Evolutionary conservation across 35 echinoderm and acorn worm genomes (phyloP), one percentile per base, ranked within the genome.

Genomic region (Heliocidaris tuberculata): DNA sequence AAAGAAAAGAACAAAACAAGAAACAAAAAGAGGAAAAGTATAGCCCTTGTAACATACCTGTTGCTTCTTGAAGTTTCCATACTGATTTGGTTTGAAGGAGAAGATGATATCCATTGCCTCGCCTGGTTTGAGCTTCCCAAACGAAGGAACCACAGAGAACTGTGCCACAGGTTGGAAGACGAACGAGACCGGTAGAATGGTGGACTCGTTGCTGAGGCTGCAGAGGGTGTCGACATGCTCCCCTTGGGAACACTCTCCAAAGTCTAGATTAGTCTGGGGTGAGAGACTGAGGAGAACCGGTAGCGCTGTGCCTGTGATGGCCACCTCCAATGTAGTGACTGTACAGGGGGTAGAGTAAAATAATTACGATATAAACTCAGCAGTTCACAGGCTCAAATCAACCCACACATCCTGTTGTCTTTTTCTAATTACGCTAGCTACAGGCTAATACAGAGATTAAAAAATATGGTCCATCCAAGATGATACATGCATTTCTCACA

Each of bases 31-130:
- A 60, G 12, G 5, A 19, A 15, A 15, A 9, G 59, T 60, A 60
- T 19, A 60, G 59, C 12, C 24, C 21, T 70, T 17, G 6, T 70
- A 70, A 27, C 65, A 78, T 7, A 95, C 85, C 50, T 99, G 95
- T 30, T 94, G 60, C 86, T 50, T 95, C 42, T 95, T 96, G 94
- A 99, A 99, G 49, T 95, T 87, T 29, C 98, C 98, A 93, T 97
- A 99, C 96, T 99, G 98, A 50, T 97, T 97, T 7, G 98, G 98
- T 95, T 99, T 99, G 78, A 99, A 99, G 11, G 97, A 97, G 86
- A 99, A 94, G 92, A 99, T 96, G 16, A 99, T 86, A 90, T 99
- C 98, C 91, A 95, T 93, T 2, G 95, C 92, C 95, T 97, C 97
- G 9, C 97, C 98, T 12, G 98, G 98, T 59, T 71, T 96, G 24